These are phyloP conservation scores for Odontamblyopus rebecca DNA, from an alignment of 2,797 vertebrate species.

Conservation along the genomic window DNA sequence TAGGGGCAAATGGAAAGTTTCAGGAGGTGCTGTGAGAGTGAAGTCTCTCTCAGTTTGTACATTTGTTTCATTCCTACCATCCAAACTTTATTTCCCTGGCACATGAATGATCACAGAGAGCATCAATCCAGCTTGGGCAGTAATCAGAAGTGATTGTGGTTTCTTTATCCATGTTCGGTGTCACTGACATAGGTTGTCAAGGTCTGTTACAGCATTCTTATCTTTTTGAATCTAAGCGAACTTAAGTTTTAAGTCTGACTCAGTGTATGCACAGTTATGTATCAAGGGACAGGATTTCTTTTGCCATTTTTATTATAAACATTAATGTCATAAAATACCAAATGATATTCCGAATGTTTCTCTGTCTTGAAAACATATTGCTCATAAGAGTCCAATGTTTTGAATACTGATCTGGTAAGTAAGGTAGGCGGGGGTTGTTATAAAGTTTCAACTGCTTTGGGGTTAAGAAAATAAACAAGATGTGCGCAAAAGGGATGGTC, in stretches of 20 bases:
- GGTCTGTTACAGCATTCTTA: constrained; percentile 62
- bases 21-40: not conserved
- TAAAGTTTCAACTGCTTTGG: no score
- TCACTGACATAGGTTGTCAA: constrained; percentile 57
- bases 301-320: no score
- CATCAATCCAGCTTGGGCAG: constrained; percentile 21
- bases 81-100: constrained; percentile 36
- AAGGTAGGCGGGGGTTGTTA: not conserved
- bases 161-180: constrained; percentile 31
- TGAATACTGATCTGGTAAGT: not conserved
- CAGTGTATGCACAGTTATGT: no score
- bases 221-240: no score
- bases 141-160: constrained; percentile 35
- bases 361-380: constrained; percentile 33
- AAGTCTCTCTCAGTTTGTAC: constrained; percentile 1
- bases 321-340: no score
- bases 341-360: no score
- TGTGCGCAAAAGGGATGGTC: no score
- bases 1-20: constrained; percentile 43
- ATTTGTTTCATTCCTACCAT: constrained; percentile 16
- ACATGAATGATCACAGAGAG: constrained; percentile 5
- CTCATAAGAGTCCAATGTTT: not conserved
- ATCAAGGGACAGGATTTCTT: no score
- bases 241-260: no score
- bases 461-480: no score